These are phyloP conservation scores for Anguilla rostrata DNA, from an alignment of 2,113 vertebrate genomes.

Conservation along the genomic window DNA sequence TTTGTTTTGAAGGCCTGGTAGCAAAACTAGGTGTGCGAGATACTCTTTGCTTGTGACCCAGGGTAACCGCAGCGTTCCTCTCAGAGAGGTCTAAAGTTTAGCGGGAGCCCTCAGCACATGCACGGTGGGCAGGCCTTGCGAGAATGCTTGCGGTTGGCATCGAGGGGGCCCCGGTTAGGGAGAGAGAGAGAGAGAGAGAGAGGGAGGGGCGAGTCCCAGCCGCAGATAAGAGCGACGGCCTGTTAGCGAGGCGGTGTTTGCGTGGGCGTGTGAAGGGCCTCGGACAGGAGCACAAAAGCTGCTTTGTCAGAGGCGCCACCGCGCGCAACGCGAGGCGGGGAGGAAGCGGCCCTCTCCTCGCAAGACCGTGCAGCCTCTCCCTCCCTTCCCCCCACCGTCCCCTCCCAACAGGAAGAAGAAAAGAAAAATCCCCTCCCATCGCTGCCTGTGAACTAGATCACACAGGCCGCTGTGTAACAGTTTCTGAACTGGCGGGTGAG, in stretches of 20 bases:
- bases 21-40: not conserved
- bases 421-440: not conserved
- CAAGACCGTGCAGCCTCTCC: not conserved
- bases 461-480: conserved; percentile 6
- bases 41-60: not conserved
- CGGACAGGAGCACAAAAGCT: not conserved
- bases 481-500: conserved; percentile 13
- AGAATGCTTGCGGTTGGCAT: not conserved
- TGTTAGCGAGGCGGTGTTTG: not conserved
- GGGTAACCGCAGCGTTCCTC: not conserved
- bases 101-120: not conserved
- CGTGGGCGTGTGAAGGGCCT: not conserved
- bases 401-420: not conserved
- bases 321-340: not conserved
- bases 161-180: not conserved
- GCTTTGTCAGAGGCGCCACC: not conserved
- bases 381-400: not conserved
- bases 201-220: not conserved
- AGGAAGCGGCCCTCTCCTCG: not conserved
- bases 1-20: not conserved
- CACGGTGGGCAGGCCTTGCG: not conserved
- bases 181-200: not conserved
- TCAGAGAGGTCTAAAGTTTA: not conserved
- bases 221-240: not conserved
- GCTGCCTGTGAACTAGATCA: conserved; percentile 2